A percentile compares a stretch with the other conserved stretches of the same genome.
Evolutionary conservation across 2,797 vertebrate species (phyloP).

Genomic region (Sitta carolinensis): DNA sequence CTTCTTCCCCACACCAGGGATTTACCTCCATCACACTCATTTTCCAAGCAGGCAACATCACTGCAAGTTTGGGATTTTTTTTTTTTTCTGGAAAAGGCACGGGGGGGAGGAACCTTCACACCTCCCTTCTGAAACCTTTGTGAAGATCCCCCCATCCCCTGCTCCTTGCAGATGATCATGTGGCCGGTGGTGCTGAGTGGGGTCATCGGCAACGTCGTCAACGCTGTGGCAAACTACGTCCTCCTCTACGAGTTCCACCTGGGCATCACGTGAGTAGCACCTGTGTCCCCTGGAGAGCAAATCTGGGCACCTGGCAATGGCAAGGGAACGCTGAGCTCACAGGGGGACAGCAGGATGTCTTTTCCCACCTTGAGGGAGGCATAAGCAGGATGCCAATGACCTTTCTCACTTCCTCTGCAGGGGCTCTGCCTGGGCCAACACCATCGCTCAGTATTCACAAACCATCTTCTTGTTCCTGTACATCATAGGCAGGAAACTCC

Average conservation of each 20-base stretch:
- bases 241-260: conserved; percentile 79
- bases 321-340: not conserved
- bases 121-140: not conserved
- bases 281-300: not conserved
- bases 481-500: conserved; percentile 83
- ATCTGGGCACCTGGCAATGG: rapidly evolving
- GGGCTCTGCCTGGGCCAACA: conserved; percentile 86
- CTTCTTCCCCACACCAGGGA: not conserved
- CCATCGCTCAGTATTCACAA: conserved; percentile 78
- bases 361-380: not conserved
- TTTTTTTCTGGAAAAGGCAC: not conserved
- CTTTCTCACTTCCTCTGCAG: conserved; percentile 60
- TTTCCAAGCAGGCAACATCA: not conserved
- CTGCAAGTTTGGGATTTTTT: not conserved
- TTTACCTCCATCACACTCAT: not conserved
- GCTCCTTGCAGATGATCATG: conserved; percentile 82
- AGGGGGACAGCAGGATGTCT: rapidly evolving
- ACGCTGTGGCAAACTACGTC: conserved; percentile 79
- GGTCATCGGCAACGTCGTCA: conserved; percentile 79
- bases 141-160: not conserved
- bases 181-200: conserved; percentile 88
- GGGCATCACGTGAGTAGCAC: conserved; percentile 82
- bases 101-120: rapidly evolving
- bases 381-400: rapidly evolving
- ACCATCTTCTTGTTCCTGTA: conserved; percentile 82